Evolutionary conservation across 64 coral and sea anemone species (phyloP), one percentile per base, ranked within the genome.

Genomic region (Actinia equina): DNA sequence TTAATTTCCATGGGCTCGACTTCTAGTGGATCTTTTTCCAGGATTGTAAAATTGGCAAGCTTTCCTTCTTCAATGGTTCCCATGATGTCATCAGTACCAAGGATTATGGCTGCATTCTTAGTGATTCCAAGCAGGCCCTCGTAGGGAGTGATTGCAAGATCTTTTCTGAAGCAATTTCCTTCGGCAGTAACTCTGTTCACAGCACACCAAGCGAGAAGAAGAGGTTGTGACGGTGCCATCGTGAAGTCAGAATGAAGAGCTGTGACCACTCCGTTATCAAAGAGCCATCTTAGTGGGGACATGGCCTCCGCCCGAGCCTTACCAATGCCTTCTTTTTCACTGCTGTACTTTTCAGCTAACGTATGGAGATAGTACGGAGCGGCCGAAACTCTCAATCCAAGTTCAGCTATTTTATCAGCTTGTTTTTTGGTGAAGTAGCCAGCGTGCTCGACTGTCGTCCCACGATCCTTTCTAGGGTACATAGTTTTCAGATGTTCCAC

Each of bases 81-180:
- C 84, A 86, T 86, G 84, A 86, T 69, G 55, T 86, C 84, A 44
- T 86, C 84, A 86, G 84, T 86, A 43, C 84, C 84, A 59, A 86
- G 18, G 25, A 86, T 67, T 64, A 86, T 45, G n/a, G 84, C 84
- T 12, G 84, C 84, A 44, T 86, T 86, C 84, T 86, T 86, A 8
- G 84, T 86, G 5, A 86, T 86, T 59, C 58, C 84, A 41, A 22
- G 11, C 84, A 86, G 64, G 3, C 55, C 84, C 65, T 86, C 54
- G 42, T 86, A 86, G 26, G 84, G 84, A 14, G 84, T 86, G 27
- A 86, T 44, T 57, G 43, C 67, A 27, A 86, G 84, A 67, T 86
- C 84, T 15, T 98, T 60, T 19, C 59, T 64, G 84, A 64, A 86
- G 30, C 30, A 44, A 44, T 86, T 51, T 1, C n/a, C 37, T 4